Evolutionary conservation across 2,797 vertebrate species (phyloP).

Genomic region (Loriculus beryllinus): DNA sequence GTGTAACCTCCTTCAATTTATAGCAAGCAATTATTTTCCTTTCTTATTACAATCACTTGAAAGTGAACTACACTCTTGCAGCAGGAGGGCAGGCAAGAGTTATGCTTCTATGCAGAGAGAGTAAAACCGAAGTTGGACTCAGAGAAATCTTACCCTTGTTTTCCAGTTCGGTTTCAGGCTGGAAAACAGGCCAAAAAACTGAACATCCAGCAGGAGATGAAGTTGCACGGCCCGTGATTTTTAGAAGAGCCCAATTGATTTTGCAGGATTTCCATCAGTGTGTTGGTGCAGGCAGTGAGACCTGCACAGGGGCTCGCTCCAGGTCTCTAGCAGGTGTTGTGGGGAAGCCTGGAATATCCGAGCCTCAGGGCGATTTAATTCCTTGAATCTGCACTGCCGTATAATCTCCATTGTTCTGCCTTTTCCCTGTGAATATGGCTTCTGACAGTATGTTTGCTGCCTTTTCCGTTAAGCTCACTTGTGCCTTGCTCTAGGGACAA

Average conservation of each 20-base stretch:
- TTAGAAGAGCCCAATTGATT: neutral
- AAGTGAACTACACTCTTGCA: neutral
- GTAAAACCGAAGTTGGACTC: neutral
- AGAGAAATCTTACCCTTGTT: neutral
- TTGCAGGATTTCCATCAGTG: neutral
- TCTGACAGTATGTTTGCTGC: constrained; percentile 41
- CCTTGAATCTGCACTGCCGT: constrained; percentile 24
- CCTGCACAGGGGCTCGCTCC: neutral
- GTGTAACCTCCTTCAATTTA: neutral
- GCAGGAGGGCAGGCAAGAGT: neutral
- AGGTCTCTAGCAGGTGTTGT: neutral
- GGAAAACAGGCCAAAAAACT: neutral
- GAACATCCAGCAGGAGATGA: fast-evolving
- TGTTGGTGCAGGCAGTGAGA: neutral
- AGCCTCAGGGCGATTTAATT: constrained; percentile 13
- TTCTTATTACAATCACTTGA: neutral
- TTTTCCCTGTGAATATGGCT: neutral
- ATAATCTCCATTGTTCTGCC: constrained; percentile 27
- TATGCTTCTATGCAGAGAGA: neutral
- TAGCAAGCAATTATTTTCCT: neutral
- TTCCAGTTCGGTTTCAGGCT: neutral
- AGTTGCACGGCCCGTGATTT: neutral
- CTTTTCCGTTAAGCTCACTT: constrained; percentile 16
- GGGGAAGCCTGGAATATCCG: constrained; percentile 2
- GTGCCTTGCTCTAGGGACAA: constrained; percentile 47